These are phyloP conservation scores for Erpetoichthys calabaricus DNA, from an alignment of 2,797 vertebrate genomes.

Conservation along the genomic window DNA sequence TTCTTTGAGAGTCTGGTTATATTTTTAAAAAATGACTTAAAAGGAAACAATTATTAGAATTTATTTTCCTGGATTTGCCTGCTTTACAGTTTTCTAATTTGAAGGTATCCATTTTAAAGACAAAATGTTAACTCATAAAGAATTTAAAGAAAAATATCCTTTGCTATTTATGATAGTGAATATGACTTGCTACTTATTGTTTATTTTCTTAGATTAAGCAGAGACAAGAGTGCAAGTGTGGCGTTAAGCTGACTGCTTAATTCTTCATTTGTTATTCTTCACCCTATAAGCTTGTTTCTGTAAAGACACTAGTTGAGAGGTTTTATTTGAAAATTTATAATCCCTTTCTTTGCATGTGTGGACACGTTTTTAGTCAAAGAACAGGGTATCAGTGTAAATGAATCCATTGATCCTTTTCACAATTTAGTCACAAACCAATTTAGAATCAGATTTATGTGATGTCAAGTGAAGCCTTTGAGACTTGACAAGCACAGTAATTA, in stretches of 20 bases:
- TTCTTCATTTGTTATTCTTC: constrained; percentile 20
- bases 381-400: constrained; percentile 31
- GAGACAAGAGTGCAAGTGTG: constrained; percentile 9
- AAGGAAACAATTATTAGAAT: no score
- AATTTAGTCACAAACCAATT: constrained; percentile 39
- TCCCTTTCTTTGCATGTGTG: constrained; percentile 33
- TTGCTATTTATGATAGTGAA: no score
- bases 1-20: no score
- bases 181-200: constrained; percentile 4
- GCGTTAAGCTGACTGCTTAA: constrained; percentile 23
- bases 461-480: constrained; percentile 31
- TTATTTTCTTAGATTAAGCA: constrained; percentile 18
- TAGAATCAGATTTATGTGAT: constrained; percentile 43
- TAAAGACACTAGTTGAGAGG: constrained; percentile 23
- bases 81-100: no score
- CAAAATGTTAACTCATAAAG: no score
- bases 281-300: constrained; percentile 18
- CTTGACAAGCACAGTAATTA: constrained; percentile 38
- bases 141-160: no score
- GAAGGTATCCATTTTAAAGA: no score
- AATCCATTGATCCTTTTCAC: constrained; percentile 48
- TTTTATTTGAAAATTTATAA: constrained; percentile 31
- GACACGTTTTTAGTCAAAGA: constrained; percentile 35
- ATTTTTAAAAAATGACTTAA: no score
- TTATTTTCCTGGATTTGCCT: no score